phyloP scores from a whole-genome alignment of 2,888 invertebrate genomes.

The Melieria crassipennis region DNA sequence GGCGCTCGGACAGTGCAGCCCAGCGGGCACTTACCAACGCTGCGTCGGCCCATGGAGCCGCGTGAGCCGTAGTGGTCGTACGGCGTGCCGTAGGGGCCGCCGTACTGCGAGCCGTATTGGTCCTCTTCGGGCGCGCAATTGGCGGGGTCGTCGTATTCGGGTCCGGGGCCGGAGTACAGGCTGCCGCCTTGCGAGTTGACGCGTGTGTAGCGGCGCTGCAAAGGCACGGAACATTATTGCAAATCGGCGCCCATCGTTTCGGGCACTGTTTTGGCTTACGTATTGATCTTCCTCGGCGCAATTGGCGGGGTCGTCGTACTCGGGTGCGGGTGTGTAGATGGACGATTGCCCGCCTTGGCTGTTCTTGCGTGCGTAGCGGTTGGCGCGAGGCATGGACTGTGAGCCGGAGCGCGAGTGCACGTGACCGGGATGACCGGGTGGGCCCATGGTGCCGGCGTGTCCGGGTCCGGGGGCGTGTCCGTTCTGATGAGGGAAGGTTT shows the following conservation, averaged over 20 bases:
- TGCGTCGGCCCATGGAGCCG: conserved; percentile 79
- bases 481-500: conserved; percentile 84
- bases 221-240: conserved; percentile 18
- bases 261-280: conserved; percentile 64
- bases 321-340: conserved; percentile 84
- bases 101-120: conserved; percentile 88
- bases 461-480: conserved; percentile 72
- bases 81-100: conserved; percentile 79
- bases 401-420: conserved; percentile 86
- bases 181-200: conserved; percentile 73
- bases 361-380: conserved; percentile 77
- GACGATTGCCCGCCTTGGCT: conserved; percentile 85
- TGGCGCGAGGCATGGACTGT: conserved; percentile 86
- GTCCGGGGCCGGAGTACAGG: conserved; percentile 74
- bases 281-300: conserved; percentile 93
- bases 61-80: conserved; percentile 91
- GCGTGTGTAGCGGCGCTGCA: conserved; percentile 76
- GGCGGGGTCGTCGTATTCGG: conserved; percentile 93
- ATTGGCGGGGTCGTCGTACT: conserved; percentile 93
- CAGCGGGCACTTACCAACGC: conserved; percentile 64
- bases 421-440: conserved; percentile 81
- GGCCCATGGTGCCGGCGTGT: conserved; percentile 85
- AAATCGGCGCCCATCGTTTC: neutral
- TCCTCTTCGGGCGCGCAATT: conserved; percentile 92
- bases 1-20: neutral